phyloP scores from a whole-genome alignment of 2,113 vertebrate species.

The Ptilonorhynchus violaceus region DNA sequence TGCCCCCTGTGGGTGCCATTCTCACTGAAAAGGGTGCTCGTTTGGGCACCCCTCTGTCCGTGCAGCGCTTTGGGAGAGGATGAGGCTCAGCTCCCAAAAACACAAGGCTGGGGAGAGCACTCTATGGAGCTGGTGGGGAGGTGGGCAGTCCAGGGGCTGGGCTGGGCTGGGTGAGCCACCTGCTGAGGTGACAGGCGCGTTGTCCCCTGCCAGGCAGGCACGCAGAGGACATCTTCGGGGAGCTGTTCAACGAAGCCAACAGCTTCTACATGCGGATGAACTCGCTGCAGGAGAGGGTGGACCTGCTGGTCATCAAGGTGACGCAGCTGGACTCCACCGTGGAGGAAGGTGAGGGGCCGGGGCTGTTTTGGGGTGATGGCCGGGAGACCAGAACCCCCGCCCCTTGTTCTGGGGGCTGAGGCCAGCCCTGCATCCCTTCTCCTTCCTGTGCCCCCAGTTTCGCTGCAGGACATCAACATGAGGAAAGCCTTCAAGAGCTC shows the following conservation, averaged over 20 bases:
- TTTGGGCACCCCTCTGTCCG: neutral
- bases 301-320: constrained; percentile 91
- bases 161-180: neutral
- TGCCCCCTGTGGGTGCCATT: accelerated
- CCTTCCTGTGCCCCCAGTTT: constrained; percentile 73
- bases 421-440: neutral
- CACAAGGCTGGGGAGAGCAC: neutral
- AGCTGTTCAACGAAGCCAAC: constrained; percentile 93
- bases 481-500: constrained; percentile 93
- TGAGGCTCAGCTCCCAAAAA: neutral
- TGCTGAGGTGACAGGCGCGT: accelerated
- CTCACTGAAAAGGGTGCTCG: accelerated
- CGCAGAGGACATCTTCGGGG: constrained; percentile 90
- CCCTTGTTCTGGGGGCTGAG: accelerated
- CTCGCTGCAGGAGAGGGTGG: constrained; percentile 90
- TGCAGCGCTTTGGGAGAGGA: neutral
- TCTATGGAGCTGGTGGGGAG: accelerated
- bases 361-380: neutral
- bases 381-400: accelerated
- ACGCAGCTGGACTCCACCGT: constrained; percentile 92
- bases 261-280: constrained; percentile 93
- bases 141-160: neutral
- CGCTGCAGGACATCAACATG: constrained; percentile 94
- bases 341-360: constrained; percentile 82
- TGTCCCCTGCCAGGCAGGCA: constrained; percentile 76